Evolutionary conservation across 1,140 invertebrate genomes (phyloP).

Genomic region (Antheraea mylitta): DNA sequence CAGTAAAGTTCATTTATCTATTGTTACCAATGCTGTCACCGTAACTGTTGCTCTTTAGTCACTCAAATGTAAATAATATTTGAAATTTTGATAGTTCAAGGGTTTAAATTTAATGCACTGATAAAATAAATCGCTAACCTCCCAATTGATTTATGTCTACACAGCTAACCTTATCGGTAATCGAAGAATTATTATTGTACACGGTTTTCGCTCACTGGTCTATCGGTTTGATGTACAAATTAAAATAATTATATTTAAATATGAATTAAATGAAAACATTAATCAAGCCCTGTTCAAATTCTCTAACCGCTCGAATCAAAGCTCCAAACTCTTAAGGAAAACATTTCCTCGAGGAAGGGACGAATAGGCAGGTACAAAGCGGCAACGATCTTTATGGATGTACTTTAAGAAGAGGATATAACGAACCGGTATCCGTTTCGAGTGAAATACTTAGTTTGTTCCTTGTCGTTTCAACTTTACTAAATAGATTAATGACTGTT

Average conservation of each 20-base stretch:
- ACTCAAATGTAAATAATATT: too few relatives aligned
- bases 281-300: conserved; percentile 4
- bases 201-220: neutral
- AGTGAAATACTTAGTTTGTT: conserved; percentile 39
- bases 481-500: conserved; percentile 1
- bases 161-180: neutral
- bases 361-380: conserved; percentile 24
- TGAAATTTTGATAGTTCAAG: too few relatives aligned
- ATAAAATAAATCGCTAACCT: too few relatives aligned
- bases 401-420: conserved; percentile 40
- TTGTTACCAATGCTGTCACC: too few relatives aligned
- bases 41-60: too few relatives aligned
- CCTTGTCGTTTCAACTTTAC: neutral
- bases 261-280: conserved; percentile 3
- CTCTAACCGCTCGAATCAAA: conserved; percentile 5
- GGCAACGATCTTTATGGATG: conserved; percentile 28
- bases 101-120: too few relatives aligned
- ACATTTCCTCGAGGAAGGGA: conserved; percentile 16
- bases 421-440: conserved; percentile 39
- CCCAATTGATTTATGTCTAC: too few relatives aligned
- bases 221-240: neutral
- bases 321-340: conserved; percentile 16
- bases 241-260: neutral
- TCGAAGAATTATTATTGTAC: neutral
- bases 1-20: too few relatives aligned